Percentiles rank a stretch among this genome's conserved stretches.
phyloP scores from a whole-genome alignment of 2,888 invertebrate species.

The Helleia helle region DNA sequence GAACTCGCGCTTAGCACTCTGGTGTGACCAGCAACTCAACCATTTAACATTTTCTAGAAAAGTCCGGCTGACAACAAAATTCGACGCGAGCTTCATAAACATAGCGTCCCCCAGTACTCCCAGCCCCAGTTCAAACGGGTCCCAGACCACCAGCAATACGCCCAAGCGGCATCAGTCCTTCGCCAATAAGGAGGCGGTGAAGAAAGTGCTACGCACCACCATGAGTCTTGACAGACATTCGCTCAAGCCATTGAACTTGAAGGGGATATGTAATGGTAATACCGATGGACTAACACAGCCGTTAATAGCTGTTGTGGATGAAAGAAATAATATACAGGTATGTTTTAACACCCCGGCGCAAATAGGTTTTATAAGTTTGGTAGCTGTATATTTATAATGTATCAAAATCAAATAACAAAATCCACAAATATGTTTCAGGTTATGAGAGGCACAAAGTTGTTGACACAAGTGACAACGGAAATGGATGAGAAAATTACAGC shows the following conservation, averaged over 20 bases:
- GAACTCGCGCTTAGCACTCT: no score
- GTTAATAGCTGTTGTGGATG: slow-evolving; percentile 59
- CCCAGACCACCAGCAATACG: slow-evolving; percentile 33
- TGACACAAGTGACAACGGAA: slow-evolving; percentile 55
- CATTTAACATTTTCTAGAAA: slow-evolving; percentile 32
- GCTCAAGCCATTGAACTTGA: slow-evolving; percentile 55
- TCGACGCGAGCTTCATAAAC: slow-evolving; percentile 57
- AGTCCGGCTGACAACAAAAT: slow-evolving; percentile 56
- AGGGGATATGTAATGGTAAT: slow-evolving; percentile 52
- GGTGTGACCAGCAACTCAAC: no score
- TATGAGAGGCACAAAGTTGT: slow-evolving; percentile 53
- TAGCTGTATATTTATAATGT: no score
- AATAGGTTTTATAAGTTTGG: no score
- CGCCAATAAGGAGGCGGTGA: slow-evolving; percentile 35
- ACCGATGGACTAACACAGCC: slow-evolving; percentile 43
- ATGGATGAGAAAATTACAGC: slow-evolving; percentile 55
- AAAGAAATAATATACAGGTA: slow-evolving; percentile 65
- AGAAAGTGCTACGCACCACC: slow-evolving; percentile 39
- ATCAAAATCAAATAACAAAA: no score
- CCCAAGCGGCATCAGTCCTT: slow-evolving; percentile 53
- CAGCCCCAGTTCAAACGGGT: slow-evolving; percentile 26
- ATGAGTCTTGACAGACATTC: slow-evolving; percentile 52
- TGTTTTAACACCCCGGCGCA: no score
- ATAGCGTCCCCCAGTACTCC: slow-evolving; percentile 42
- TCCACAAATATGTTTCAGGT: slow-evolving; percentile 44